Percentiles rank a stretch among this genome's conserved stretches.
Evolutionary conservation across 2,797 vertebrate genomes (phyloP).

Genomic region (Cephalopachus bancanus): DNA sequence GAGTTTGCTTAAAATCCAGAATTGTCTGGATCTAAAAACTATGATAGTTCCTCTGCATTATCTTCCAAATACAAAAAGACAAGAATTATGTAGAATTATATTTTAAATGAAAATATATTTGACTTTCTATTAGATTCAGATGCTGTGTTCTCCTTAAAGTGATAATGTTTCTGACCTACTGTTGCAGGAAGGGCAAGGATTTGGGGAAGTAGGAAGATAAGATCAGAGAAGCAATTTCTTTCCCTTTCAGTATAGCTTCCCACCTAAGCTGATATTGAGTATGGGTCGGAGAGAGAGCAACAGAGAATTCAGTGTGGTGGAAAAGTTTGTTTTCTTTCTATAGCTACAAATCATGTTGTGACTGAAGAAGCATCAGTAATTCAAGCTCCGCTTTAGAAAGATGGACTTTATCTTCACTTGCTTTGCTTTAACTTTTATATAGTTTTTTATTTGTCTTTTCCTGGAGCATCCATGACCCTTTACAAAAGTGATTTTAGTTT

Average conservation of each 20-base stretch:
- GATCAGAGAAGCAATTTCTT: neutral
- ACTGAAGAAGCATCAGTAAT: neutral
- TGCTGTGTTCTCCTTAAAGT: neutral
- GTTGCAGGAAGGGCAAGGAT: neutral
- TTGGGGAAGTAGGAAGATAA: neutral
- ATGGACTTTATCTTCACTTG: conserved; percentile 20
- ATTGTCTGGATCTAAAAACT: neutral
- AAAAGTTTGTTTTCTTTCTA: neutral
- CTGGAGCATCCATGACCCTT: neutral
- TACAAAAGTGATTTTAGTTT: conserved; percentile 11
- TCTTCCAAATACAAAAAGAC: neutral
- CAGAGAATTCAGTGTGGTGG: neutral
- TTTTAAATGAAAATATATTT: conserved; percentile 6
- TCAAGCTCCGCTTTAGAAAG: neutral
- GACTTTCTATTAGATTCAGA: neutral
- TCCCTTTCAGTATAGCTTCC: neutral
- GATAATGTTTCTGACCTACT: neutral
- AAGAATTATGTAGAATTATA: neutral
- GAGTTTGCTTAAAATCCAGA: conserved; percentile 28
- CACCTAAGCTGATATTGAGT: neutral
- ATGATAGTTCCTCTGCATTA: neutral
- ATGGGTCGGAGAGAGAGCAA: neutral
- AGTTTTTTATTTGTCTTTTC: neutral
- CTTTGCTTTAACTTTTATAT: neutral
- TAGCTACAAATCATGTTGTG: neutral